A percentile compares a stretch with the other conserved stretches of the same genome.
Conservation (phyloP, 2,888 invertebrate species). For the Xestoiulus laeticollis region DNA sequence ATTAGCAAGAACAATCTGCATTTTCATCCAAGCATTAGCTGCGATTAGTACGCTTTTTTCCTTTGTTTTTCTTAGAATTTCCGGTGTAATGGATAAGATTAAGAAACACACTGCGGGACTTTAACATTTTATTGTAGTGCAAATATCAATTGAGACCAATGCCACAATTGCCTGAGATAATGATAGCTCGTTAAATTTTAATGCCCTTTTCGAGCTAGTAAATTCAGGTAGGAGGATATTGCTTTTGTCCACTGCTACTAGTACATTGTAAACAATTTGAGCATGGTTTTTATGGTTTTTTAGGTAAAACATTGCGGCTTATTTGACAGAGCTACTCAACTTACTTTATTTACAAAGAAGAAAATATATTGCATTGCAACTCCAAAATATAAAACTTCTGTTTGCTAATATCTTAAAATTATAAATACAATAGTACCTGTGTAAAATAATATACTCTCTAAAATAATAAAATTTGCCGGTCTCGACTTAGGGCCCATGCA, state of each 20-base stretch:
- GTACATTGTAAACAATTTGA: neutral
- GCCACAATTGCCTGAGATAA: neutral
- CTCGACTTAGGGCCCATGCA: no score
- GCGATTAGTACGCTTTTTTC: conserved; percentile 1
- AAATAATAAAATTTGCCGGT: no score
- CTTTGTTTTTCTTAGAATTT: neutral
- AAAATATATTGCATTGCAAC: no score
- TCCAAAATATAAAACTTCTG: no score
- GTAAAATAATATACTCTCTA: no score
- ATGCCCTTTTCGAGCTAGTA: neutral
- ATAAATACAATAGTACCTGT: no score
- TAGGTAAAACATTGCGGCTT: neutral
- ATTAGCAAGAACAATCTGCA: conserved; percentile 34
- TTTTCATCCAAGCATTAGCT: neutral
- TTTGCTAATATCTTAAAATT: no score
- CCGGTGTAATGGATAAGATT: conserved; percentile 19
- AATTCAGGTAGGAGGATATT: neutral
- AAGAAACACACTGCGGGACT: conserved; percentile 2
- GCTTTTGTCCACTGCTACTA: neutral
- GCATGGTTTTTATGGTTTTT: neutral
- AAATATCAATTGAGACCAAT: neutral
- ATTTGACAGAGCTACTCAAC: neutral
- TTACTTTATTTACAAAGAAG: neutral
- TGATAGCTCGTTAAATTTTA: conserved; percentile 1
- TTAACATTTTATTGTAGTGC: conserved; percentile 15